A percentile compares a stretch with the other conserved stretches of the same genome.
Conservation (phyloP, 2,113 vertebrate species). For the Thymallus thymallus region DNA sequence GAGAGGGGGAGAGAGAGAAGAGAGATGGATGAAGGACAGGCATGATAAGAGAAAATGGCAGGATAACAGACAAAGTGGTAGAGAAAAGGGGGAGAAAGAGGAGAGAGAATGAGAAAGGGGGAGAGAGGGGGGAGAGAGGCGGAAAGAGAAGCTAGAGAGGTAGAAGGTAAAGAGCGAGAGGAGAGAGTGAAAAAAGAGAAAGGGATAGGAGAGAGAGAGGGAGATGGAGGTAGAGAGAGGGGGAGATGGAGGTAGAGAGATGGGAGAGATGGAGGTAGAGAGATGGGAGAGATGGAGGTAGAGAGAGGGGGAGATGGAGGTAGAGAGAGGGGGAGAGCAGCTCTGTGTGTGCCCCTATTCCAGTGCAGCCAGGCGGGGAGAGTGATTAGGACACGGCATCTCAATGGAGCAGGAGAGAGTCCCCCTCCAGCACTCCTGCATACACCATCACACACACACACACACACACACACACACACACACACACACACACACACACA, state of each 20-base stretch:
- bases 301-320: background rate
- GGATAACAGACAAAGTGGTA: too few relatives aligned
- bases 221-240: background rate
- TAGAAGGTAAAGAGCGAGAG: too few relatives aligned
- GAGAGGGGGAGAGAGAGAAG: background rate
- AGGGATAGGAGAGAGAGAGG: background rate
- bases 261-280: background rate
- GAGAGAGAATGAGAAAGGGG: too few relatives aligned
- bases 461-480: too few relatives aligned
- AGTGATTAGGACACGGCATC: conserved; percentile 31
- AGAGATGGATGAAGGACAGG: too few relatives aligned
- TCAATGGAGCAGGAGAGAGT: background rate
- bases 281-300: background rate
- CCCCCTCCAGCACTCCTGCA: conserved; percentile 3
- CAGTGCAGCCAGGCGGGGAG: conserved; percentile 42
- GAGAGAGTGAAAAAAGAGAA: too few relatives aligned
- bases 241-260: background rate
- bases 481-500: too few relatives aligned
- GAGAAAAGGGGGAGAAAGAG: too few relatives aligned
- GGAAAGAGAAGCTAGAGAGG: too few relatives aligned
- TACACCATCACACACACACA: too few relatives aligned
- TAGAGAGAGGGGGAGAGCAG: background rate
- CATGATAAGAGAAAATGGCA: too few relatives aligned
- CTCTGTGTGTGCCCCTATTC: conserved; percentile 21
- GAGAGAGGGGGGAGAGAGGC: background rate